These are phyloP conservation scores for Nasonia oneida DNA, from an alignment of 2,888 invertebrate genomes.

Conservation along the genomic window DNA sequence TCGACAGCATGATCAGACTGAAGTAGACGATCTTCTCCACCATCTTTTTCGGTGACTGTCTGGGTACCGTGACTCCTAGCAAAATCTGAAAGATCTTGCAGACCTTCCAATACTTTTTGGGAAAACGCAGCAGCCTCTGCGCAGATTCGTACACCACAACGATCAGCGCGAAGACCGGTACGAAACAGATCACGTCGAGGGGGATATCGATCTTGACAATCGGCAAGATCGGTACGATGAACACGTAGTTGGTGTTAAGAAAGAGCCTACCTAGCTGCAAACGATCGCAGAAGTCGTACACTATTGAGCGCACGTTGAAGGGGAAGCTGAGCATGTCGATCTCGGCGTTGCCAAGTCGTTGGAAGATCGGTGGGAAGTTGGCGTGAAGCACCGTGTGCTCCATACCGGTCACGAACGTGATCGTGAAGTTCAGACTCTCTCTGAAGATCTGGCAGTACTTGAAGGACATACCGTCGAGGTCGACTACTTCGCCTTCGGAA, in stretches of 20 bases:
- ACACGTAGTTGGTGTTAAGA: constrained; percentile 28
- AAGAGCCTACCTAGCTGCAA: constrained; percentile 24
- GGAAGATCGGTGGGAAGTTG: background rate
- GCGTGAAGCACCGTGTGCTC: constrained; percentile 1
- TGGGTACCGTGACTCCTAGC: constrained; percentile 3
- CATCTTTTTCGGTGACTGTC: background rate
- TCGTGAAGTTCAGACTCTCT: background rate
- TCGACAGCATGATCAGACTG: constrained; percentile 1
- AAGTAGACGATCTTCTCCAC: constrained; percentile 20
- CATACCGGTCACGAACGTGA: background rate
- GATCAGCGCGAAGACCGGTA: background rate
- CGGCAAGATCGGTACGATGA: constrained; percentile 3
- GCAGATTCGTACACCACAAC: background rate
- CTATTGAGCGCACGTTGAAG: constrained; percentile 28
- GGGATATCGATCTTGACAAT: background rate
- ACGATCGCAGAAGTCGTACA: constrained; percentile 18
- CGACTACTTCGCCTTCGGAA: background rate
- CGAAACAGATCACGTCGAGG: background rate
- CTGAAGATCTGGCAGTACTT: constrained; percentile 7
- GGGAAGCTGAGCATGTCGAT: constrained; percentile 24
- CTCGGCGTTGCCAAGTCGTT: background rate
- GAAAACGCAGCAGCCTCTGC: background rate
- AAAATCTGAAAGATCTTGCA: constrained; percentile 25
- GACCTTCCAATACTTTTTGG: background rate
- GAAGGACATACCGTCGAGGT: background rate